Base-by-base conservation (phyloP, 1,140 invertebrate genomes). In the Hylaeus anthracinus region DNA sequence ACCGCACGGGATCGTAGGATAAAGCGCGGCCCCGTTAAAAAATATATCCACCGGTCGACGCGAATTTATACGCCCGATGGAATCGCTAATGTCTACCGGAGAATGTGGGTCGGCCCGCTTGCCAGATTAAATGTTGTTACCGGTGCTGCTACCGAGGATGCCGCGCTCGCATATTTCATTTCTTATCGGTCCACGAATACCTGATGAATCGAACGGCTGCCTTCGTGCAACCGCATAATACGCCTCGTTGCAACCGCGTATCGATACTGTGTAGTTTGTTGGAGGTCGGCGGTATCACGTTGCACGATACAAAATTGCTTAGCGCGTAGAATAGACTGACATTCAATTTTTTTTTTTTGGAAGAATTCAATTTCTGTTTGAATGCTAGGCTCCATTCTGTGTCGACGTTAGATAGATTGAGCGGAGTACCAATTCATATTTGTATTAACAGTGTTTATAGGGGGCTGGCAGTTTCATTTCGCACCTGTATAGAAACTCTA, bases 121-220 rank as follows among this genome's bases (percentile, higher is more conserved):
- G 56, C 45, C 66, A 61, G 75, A 77, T 77, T 77, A 77, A 77
- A 71, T 45, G 56, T 70, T 70, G 75, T 77, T 77, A 75, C n/a
- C 61, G 37, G 14, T 15, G 12, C 56, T 1, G 73, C 41, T 43
- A 8, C 66, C 71, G 61, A 77, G 45, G 43, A 70, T 61, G 64
- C 14, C 26, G 65, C 8, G 10, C 39, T 14, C n/a, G 74, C 74
- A 72, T 82, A 82, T 82, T 82, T 82, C 74, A 82, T 55, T 75
- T 63, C 66, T 66, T 82, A 82, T 82, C 80, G 41, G 12, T 67
- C 45, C 58, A 53, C 53, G 75, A 64, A 71, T 77, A 69, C 60
- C 67, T 72, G 74, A 82, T 82, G 78, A 82, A 82, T 82, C 67
- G 80, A 71, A 78, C 73, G n/a, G 37, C 3, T 45, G 3, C 48